These are phyloP conservation scores for Pelodiscus sinensis DNA, from an alignment of 2,113 vertebrate genomes.

Conservation along the genomic window DNA sequence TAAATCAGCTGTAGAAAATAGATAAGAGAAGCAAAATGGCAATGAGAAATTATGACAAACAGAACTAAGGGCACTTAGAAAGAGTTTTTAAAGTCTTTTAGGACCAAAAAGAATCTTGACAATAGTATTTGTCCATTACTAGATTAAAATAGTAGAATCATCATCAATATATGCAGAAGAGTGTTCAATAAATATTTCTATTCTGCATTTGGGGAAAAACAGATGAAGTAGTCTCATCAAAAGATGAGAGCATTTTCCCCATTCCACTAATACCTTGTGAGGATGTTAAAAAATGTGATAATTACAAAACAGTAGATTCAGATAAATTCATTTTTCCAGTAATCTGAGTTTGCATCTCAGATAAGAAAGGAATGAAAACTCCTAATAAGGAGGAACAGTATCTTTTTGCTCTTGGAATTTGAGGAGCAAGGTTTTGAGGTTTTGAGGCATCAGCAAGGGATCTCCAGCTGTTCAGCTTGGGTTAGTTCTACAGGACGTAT, in stretches of 20 bases:
- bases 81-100: neutral
- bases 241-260: neutral
- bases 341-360: neutral
- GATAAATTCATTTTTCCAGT: neutral
- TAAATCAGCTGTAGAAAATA: neutral
- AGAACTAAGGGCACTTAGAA: neutral
- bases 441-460: neutral
- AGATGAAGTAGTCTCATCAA: neutral
- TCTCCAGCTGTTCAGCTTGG: neutral
- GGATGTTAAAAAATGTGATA: neutral
- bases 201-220: neutral
- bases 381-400: neutral
- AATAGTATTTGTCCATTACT: neutral
- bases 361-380: neutral
- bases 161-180: neutral
- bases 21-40: neutral
- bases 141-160: neutral
- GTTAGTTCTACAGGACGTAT: neutral
- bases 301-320: neutral
- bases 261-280: neutral
- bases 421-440: neutral
- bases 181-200: neutral
- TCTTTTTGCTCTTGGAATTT: neutral
- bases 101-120: neutral
- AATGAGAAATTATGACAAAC: neutral